Percentiles rank a stretch among this genome's conserved stretches.
phyloP scores from a whole-genome alignment of 2,797 vertebrate genomes.

The Ambastaia sidthimunki region DNA sequence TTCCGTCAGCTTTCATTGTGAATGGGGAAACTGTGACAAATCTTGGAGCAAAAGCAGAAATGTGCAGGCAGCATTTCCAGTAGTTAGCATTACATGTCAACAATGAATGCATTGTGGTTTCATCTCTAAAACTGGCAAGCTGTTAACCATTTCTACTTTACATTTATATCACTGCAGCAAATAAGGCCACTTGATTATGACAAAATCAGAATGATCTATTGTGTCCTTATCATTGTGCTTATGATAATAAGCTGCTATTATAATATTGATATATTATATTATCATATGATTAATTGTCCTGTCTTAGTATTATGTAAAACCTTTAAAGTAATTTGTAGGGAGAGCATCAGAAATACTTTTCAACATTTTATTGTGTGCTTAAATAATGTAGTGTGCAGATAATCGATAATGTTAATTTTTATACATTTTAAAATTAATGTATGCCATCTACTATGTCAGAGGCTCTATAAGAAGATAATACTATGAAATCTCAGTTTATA shows the following conservation, averaged over 20 bases:
- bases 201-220: neutral
- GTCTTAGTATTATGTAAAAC: too few relatives aligned
- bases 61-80: neutral
- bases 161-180: neutral
- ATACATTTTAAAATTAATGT: neutral
- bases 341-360: neutral
- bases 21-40: slow-evolving; percentile 29
- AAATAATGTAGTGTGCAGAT: neutral
- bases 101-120: neutral
- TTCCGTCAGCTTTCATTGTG: slow-evolving; percentile 47
- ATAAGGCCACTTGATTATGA: neutral
- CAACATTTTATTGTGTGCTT: neutral
- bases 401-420: neutral
- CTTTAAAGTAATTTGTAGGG: neutral
- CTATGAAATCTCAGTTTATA: slow-evolving; percentile 62
- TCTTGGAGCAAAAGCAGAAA: slow-evolving; percentile 10
- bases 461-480: slow-evolving; percentile 47
- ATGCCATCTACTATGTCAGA: neutral
- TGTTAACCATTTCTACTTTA: too few relatives aligned
- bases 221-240: too few relatives aligned
- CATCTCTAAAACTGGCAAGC: neutral
- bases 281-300: too few relatives aligned
- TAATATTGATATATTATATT: too few relatives aligned
- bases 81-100: neutral
- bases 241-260: too few relatives aligned